Evolutionary conservation across 2,797 vertebrate genomes (phyloP).

Genomic region (Chanos chanos): DNA sequence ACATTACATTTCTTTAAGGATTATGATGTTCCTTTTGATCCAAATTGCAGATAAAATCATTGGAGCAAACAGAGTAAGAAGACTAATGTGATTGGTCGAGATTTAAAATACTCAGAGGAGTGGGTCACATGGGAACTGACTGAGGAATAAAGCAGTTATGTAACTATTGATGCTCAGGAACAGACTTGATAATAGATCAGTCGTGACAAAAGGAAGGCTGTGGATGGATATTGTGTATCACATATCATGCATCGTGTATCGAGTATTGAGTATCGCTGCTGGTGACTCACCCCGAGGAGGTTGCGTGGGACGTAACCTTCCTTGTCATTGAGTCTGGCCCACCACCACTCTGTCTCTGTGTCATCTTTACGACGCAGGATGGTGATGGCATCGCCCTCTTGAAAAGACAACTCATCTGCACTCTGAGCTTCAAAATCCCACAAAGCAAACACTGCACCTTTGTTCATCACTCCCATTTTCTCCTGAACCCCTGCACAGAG

Average conservation of each 20-base stretch:
- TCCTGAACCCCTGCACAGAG: constrained; percentile 86
- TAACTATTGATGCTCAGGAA: too few relatives aligned
- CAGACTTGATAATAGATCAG: too few relatives aligned
- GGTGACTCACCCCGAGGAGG: constrained; percentile 77
- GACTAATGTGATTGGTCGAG: too few relatives aligned
- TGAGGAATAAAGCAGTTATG: too few relatives aligned
- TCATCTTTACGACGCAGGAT: constrained; percentile 89
- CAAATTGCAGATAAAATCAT: too few relatives aligned
- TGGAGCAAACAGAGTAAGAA: too few relatives aligned
- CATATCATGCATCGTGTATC: background rate
- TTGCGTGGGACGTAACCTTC: constrained; percentile 97
- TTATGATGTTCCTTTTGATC: too few relatives aligned
- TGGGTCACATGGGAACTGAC: too few relatives aligned
- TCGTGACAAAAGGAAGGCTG: too few relatives aligned
- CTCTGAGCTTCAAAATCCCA: constrained; percentile 92
- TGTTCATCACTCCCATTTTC: constrained; percentile 97
- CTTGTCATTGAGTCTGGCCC: constrained; percentile 88
- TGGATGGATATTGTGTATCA: too few relatives aligned
- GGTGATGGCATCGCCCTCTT: constrained; percentile 88
- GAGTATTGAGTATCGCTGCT: background rate
- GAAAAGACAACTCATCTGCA: constrained; percentile 87
- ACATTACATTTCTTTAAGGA: too few relatives aligned
- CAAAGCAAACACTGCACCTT: constrained; percentile 87
- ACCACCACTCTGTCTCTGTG: constrained; percentile 96
- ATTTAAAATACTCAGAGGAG: too few relatives aligned